Conservation (phyloP, 2,797 vertebrate genomes). For the Notolepis coatsorum region DNA sequence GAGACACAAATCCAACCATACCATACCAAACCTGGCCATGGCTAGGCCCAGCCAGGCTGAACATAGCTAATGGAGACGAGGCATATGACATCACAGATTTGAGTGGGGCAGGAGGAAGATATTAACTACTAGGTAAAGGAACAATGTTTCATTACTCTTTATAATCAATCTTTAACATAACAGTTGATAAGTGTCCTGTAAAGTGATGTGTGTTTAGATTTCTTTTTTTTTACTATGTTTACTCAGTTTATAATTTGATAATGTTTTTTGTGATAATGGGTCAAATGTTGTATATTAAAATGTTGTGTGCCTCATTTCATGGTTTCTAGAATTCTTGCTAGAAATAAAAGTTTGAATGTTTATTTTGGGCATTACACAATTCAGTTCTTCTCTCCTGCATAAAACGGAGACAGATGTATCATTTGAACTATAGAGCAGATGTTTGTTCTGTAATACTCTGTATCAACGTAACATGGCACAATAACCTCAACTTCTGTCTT, state of each 20-base stretch:
- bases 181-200: slow-evolving; percentile 15
- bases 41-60: no score
- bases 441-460: not conserved
- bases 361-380: slow-evolving; percentile 47
- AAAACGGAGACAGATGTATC: not conserved
- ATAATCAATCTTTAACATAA: slow-evolving; percentile 5
- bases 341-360: slow-evolving; percentile 65
- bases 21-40: no score
- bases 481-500: not conserved
- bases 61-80: no score
- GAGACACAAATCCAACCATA: no score
- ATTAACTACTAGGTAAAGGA: no score
- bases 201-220: not conserved
- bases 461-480: not conserved
- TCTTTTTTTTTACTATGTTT: slow-evolving; percentile 24
- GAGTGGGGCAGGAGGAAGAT: no score
- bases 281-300: slow-evolving; percentile 26
- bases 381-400: slow-evolving; percentile 5
- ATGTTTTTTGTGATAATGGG: slow-evolving; percentile 26
- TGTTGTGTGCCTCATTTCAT: slow-evolving; percentile 37
- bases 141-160: no score
- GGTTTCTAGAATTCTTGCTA: slow-evolving; percentile 51
- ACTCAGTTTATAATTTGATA: slow-evolving; percentile 23
- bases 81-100: no score
- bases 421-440: not conserved